Conservation (phyloP, 2,113 vertebrate species). For the Accipiter virgatus region DNA sequence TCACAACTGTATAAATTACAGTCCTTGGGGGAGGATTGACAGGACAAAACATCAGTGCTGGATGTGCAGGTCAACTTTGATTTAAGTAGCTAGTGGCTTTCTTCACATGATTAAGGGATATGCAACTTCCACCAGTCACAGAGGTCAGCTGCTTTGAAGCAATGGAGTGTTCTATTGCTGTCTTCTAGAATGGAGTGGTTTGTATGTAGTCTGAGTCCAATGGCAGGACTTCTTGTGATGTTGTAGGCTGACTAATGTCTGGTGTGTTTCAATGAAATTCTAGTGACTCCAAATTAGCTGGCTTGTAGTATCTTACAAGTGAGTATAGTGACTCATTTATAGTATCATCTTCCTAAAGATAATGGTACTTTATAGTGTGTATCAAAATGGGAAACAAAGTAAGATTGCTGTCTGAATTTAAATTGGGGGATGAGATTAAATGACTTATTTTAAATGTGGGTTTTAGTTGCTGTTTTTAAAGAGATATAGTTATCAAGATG, state of each 20-base stretch:
- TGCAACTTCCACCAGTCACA: background rate
- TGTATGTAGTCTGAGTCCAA: background rate
- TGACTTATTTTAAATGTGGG: background rate
- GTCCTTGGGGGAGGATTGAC: background rate
- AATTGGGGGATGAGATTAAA: background rate
- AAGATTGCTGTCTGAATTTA: background rate
- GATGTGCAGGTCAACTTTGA: background rate
- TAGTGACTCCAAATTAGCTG: background rate
- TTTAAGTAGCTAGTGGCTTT: background rate
- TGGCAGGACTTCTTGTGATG: background rate
- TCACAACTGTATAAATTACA: background rate
- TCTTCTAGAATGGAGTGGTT: background rate
- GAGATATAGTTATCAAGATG: background rate
- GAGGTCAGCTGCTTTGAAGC: slow-evolving; percentile 32
- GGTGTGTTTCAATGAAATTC: background rate
- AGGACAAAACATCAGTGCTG: background rate
- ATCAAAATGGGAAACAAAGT: background rate
- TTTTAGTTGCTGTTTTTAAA: background rate
- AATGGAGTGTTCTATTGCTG: background rate
- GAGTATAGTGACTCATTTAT: background rate
- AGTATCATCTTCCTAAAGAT: background rate
- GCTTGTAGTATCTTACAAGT: background rate
- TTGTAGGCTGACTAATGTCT: background rate
- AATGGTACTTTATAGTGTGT: background rate
- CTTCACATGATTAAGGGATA: background rate